A percentile compares a stretch with the other conserved stretches of the same genome.
These are phyloP conservation scores for Cygnus atratus DNA, from an alignment of 2,113 vertebrate genomes.

Conservation along the genomic window DNA sequence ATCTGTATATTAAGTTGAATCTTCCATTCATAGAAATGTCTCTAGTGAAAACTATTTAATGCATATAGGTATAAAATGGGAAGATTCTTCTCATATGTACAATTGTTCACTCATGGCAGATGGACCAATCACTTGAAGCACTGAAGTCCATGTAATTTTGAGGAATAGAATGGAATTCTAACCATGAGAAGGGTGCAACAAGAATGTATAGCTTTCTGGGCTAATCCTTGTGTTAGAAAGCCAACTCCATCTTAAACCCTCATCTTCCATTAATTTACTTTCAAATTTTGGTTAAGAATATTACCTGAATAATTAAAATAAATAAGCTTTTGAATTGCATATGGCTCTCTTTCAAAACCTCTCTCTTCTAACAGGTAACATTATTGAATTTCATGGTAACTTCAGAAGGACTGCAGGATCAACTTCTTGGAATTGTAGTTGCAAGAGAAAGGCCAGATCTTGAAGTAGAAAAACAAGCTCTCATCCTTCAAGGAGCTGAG, in stretches of 20 bases:
- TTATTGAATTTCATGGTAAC: conserved; percentile 94
- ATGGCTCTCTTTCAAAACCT: background rate
- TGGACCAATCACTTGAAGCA: background rate
- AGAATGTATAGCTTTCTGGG: background rate
- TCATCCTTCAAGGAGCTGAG: conserved; percentile 89
- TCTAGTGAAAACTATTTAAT: background rate
- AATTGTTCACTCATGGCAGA: background rate
- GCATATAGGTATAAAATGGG: background rate
- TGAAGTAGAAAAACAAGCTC: conserved; percentile 89
- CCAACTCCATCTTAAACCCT: background rate
- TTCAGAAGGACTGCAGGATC: conserved; percentile 90
- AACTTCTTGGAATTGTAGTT: conserved; percentile 90
- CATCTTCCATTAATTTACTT: background rate
- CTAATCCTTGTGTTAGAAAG: background rate
- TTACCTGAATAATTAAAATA: background rate
- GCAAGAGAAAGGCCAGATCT: conserved; percentile 89
- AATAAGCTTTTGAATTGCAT: background rate
- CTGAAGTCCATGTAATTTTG: background rate
- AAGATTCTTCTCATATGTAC: background rate
- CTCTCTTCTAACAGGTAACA: conserved; percentile 79
- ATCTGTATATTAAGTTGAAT: background rate
- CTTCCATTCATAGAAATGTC: background rate
- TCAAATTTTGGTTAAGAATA: background rate
- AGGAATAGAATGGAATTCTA: background rate
- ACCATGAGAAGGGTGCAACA: no score